Evolutionary conservation across 2,888 invertebrate species (phyloP).

Genomic region (Megalurothrips usitatus): DNA sequence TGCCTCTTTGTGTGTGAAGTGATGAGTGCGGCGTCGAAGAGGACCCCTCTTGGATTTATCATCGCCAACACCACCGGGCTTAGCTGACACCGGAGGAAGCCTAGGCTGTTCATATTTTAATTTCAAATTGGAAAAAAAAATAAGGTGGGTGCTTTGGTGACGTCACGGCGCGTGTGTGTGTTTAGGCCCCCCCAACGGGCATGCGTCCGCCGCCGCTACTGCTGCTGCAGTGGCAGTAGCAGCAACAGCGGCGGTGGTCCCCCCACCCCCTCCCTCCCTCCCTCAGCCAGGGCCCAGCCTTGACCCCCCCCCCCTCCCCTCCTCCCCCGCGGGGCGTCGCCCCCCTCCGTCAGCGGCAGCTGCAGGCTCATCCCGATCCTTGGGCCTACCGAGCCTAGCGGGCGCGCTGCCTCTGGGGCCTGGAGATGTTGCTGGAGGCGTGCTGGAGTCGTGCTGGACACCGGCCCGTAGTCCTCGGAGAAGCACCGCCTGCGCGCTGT

Average conservation of each 20-base stretch:
- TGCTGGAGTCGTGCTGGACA: too few relatives aligned
- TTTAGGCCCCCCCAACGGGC: neutral
- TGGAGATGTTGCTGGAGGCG: too few relatives aligned
- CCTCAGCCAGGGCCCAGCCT: neutral
- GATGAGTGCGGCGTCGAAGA: constrained; percentile 2
- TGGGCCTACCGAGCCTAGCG: too few relatives aligned
- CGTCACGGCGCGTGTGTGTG: neutral
- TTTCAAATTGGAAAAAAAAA: neutral
- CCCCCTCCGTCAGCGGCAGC: neutral
- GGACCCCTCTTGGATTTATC: neutral
- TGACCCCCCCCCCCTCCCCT: neutral
- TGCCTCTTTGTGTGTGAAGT: constrained; percentile 10
- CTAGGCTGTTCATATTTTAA: neutral
- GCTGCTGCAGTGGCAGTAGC: neutral
- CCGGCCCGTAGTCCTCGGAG: too few relatives aligned
- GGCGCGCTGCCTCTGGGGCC: too few relatives aligned
- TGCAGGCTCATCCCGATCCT: neutral
- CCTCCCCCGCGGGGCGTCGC: neutral
- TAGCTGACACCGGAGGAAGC: constrained; percentile 5
- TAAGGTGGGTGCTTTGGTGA: constrained; percentile 2
- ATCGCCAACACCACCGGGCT: neutral
- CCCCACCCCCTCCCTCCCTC: neutral
- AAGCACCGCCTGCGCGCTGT: too few relatives aligned
- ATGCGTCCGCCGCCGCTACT: neutral
- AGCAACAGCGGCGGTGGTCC: neutral